These are phyloP conservation scores for Pterois miles DNA, from an alignment of 2,797 vertebrate species.

Conservation along the genomic window DNA sequence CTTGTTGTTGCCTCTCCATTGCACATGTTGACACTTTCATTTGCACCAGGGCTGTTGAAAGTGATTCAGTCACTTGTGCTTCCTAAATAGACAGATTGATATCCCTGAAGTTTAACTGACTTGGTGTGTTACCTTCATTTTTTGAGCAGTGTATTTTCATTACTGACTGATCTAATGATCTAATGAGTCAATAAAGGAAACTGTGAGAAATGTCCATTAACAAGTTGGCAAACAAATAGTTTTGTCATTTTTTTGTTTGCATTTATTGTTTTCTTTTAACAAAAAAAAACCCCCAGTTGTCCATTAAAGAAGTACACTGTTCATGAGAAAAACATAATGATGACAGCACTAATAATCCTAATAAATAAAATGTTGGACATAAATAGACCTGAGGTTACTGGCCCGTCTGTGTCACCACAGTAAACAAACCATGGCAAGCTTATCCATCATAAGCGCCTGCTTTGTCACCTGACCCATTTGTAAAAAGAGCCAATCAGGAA, in stretches of 20 bases:
- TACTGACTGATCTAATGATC: not conserved
- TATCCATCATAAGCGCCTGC: slow-evolving; percentile 66
- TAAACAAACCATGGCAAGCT: slow-evolving; percentile 60
- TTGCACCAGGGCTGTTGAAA: too few relatives aligned
- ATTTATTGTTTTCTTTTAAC: not conserved
- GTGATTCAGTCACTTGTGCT: too few relatives aligned
- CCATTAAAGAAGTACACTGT: not conserved
- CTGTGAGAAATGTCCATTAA: not conserved
- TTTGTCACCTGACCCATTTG: slow-evolving; percentile 64
- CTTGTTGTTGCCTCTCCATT: too few relatives aligned
- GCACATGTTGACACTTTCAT: too few relatives aligned
- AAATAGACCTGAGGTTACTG: not conserved
- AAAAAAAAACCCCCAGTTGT: not conserved
- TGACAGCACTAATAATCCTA: not conserved
- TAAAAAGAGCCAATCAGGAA: slow-evolving; percentile 57
- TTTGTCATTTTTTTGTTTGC: too few relatives aligned
- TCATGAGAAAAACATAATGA: not conserved
- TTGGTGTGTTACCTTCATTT: too few relatives aligned
- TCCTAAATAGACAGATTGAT: too few relatives aligned
- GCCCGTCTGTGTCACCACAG: not conserved
- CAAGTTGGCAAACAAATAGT: not conserved
- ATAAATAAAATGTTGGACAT: not conserved
- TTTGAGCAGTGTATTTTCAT: too few relatives aligned
- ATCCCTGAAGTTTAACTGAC: too few relatives aligned
- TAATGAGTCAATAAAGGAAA: not conserved